A percentile compares a stretch with the other conserved stretches of the same genome.
phyloP scores from a whole-genome alignment of 2,113 vertebrate species.

The Tyto alba region DNA sequence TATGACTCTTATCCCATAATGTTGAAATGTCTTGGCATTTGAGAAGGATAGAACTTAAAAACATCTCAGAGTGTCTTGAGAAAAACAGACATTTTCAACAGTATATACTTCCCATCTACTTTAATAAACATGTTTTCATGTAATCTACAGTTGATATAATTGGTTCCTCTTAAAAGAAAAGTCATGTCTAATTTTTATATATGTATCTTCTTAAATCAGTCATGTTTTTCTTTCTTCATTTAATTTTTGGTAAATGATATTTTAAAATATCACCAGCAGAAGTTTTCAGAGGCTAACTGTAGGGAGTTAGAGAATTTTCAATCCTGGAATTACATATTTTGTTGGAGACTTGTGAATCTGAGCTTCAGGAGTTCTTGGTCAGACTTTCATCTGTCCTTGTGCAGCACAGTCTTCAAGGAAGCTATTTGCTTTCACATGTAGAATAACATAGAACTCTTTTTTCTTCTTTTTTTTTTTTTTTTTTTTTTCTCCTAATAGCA shows the following conservation, averaged over 20 bases:
- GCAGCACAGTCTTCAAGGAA: not conserved
- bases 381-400: not conserved
- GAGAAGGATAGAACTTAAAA: constrained; percentile 24
- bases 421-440: not conserved
- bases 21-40: constrained; percentile 16
- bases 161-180: not conserved
- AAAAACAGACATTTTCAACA: not conserved
- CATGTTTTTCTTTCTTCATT: not conserved
- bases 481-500: not conserved
- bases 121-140: not conserved
- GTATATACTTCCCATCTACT: not conserved
- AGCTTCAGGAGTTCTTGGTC: not conserved
- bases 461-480: not conserved
- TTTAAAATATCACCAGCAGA: not conserved
- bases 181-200: not conserved
- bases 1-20: constrained; percentile 4
- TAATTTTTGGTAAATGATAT: not conserved
- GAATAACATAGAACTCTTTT: no score
- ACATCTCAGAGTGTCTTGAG: not conserved
- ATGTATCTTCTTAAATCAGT: not conserved
- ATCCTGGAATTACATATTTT: not conserved
- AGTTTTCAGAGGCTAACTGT: not conserved
- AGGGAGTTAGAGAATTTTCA: not conserved
- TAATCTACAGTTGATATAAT: not conserved
- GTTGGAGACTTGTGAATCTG: not conserved